phyloP scores from a whole-genome alignment of 2,113 vertebrate genomes.

The Platysternon megacephalum region DNA sequence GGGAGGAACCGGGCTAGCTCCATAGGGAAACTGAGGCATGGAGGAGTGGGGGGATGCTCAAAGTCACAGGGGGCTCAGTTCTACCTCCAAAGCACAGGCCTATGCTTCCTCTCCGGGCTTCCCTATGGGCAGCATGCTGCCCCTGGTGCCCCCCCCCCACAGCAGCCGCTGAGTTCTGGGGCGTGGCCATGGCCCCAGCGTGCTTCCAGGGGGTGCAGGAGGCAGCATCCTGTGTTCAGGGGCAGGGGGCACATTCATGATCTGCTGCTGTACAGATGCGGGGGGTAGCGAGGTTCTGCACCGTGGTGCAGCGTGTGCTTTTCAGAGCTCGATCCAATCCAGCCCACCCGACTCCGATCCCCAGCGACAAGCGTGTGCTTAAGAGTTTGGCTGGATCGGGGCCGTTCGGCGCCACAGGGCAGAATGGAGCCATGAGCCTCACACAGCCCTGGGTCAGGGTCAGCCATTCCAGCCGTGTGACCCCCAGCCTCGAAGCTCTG shows the following conservation, averaged over 20 bases:
- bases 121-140: not conserved
- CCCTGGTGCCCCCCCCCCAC: not conserved
- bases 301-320: too few relatives aligned
- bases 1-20: not conserved
- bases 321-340: not conserved
- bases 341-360: too few relatives aligned
- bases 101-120: not conserved
- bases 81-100: not conserved
- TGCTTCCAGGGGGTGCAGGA: not conserved
- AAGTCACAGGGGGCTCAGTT: not conserved
- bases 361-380: too few relatives aligned
- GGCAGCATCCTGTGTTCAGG: not conserved
- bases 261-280: not conserved
- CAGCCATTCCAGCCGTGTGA: not conserved
- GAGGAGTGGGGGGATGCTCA: too few relatives aligned
- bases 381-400: not conserved
- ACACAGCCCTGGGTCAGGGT: too few relatives aligned
- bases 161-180: not conserved
- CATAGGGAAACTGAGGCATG: not conserved
- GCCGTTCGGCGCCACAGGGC: not conserved
- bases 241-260: too few relatives aligned
- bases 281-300: not conserved
- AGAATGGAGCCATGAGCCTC: too few relatives aligned
- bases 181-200: not conserved
- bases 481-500: not conserved